These are phyloP conservation scores for Cyclura pinguis DNA, from an alignment of 2,797 vertebrate genomes.

Conservation along the genomic window DNA sequence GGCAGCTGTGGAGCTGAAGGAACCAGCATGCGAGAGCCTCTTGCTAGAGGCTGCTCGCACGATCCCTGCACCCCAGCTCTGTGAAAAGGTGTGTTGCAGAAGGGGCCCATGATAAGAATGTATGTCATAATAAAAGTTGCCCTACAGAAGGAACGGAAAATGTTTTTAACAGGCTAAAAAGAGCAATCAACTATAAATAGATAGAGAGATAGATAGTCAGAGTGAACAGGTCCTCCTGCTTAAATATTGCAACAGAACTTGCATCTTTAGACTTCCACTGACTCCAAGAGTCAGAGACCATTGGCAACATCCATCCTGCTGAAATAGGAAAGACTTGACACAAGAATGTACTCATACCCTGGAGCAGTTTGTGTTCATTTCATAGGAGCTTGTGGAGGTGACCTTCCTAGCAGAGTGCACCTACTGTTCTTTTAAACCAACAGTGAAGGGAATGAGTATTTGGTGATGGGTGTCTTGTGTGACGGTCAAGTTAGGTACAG, in stretches of 20 bases:
- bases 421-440: not conserved
- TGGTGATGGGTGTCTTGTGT: slow-evolving; percentile 1
- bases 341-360: not conserved
- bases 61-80: no score
- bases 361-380: not conserved
- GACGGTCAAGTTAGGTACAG: slow-evolving; percentile 33
- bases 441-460: not conserved
- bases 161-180: slow-evolving; percentile 51
- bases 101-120: slow-evolving; percentile 50
- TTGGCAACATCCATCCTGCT: slow-evolving; percentile 15
- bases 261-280: slow-evolving; percentile 23
- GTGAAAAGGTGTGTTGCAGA: no score
- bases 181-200: slow-evolving; percentile 50
- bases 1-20: no score
- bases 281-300: slow-evolving; percentile 29
- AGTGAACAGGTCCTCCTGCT: slow-evolving; percentile 48
- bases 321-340: not conserved
- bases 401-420: not conserved
- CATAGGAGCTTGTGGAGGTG: not conserved
- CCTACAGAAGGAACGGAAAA: slow-evolving; percentile 54
- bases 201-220: not conserved
- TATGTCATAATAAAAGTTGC: slow-evolving; percentile 46
- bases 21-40: no score
- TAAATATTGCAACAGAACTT: slow-evolving; percentile 36
- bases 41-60: no score